phyloP scores from a whole-genome alignment of 2,113 vertebrate species.

The Anas platyrhynchos region DNA sequence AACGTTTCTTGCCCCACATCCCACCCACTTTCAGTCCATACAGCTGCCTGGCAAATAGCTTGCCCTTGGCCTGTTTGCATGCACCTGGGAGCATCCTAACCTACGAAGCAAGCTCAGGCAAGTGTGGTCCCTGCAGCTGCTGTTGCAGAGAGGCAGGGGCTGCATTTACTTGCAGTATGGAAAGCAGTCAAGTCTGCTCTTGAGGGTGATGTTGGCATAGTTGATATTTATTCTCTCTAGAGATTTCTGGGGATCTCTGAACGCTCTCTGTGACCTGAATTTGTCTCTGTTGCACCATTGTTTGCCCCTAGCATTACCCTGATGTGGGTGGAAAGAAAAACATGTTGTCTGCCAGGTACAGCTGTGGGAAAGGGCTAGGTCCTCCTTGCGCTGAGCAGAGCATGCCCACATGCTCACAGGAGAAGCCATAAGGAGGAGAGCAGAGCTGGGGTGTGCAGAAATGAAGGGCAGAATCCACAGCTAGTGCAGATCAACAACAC shows the following conservation, averaged over 20 bases:
- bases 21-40: slow-evolving; percentile 4
- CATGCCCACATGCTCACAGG: neutral
- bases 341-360: slow-evolving; percentile 27
- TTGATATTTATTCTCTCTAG: neutral
- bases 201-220: slow-evolving; percentile 18
- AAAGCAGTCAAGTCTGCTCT: slow-evolving; percentile 36
- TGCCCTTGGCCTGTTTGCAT: neutral
- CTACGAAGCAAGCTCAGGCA: slow-evolving; percentile 26
- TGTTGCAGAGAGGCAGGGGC: neutral
- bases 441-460: neutral
- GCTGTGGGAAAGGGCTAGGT: slow-evolving; percentile 25
- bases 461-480: slow-evolving; percentile 2
- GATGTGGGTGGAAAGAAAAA: slow-evolving; percentile 41
- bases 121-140: slow-evolving; percentile 27
- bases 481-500: neutral
- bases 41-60: slow-evolving; percentile 6
- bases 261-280: slow-evolving; percentile 26
- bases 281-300: neutral
- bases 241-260: slow-evolving; percentile 47
- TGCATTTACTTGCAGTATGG: neutral
- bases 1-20: slow-evolving; percentile 19
- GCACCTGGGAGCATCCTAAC: slow-evolving; percentile 46
- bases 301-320: slow-evolving; percentile 29
- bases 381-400: neutral
- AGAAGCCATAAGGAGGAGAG: neutral